Evolutionary conservation across 1,140 invertebrate genomes (phyloP), one percentile per base, ranked within the genome.

Genomic region (Chelonus insularis): DNA sequence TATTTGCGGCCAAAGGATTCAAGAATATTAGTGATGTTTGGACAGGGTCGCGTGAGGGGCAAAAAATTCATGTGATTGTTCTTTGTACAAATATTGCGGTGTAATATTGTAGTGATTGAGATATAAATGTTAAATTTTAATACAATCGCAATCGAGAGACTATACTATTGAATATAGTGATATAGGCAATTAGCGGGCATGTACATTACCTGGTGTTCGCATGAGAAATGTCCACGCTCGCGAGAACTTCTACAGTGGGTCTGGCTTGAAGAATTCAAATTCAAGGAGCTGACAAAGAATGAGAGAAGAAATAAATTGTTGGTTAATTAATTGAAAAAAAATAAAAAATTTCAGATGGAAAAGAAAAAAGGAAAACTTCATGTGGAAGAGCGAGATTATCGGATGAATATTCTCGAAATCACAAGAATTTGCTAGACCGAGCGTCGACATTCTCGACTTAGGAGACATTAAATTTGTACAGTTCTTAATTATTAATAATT

Each of bases 81-180:
- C 78, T 81, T 78, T 81, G 80, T 80, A 82, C 78, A 82, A 82
- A 79, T 80, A 79, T 80, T 74, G 78, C 74, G 77, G 74, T 81
- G 79, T 81, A 81, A 80, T 78, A 80, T 81, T 80, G 78, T 81
- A 81, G 79, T 80, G 78, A 80, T 79, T 78, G 74, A 78, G 68
- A 78, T 77, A 78, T 81, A 75, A 81, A 80, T 81, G 78, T 80
- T 81, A 79, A 81, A 81, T 81, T 81, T 81, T 81, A 80, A 81
- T 80, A 81, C 78, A 72, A 75, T 81, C 75, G 76, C 78, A 78
- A 80, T 78, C 71, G 74, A 76, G 67, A 73, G 68, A 74, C 71
- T 72, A 73, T 74, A 75, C 72, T 74, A 66, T 65, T 69, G 68
- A 68, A 75, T 73, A 75, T 73, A 77, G 73, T 77, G 74, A 72